phyloP scores from a whole-genome alignment of 2,113 vertebrate species.

The Vulpes ferrilata region DNA sequence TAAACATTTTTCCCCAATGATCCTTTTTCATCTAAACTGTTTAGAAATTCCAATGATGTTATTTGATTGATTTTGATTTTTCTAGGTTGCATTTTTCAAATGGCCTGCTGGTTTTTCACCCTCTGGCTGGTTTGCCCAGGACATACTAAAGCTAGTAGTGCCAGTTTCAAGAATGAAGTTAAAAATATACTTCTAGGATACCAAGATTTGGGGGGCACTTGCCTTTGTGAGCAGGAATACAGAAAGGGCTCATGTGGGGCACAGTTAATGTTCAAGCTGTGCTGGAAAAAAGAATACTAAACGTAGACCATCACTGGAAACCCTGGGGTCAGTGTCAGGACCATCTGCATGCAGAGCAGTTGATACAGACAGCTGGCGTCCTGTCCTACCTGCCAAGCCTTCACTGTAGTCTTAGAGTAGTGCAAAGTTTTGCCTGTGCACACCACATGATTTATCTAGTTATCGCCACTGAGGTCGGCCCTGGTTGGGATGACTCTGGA shows the following conservation, averaged over 20 bases:
- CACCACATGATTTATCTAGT: background rate
- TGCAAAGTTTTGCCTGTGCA: background rate
- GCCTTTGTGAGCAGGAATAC: background rate
- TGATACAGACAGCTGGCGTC: background rate
- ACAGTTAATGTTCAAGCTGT: conserved; percentile 29
- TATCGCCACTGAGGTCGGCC: background rate
- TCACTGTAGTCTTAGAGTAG: background rate
- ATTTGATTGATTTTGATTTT: conserved; percentile 51
- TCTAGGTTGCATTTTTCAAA: conserved; percentile 58
- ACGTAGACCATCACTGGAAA: background rate
- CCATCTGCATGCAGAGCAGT: background rate
- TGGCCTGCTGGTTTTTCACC: conserved; percentile 4
- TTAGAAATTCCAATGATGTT: conserved; percentile 66
- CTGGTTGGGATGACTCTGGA: background rate
- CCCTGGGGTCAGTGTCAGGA: background rate
- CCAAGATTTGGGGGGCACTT: background rate
- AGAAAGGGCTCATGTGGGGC: background rate
- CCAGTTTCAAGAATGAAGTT: conserved; percentile 46
- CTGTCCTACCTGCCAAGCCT: background rate
- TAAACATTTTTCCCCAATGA: conserved; percentile 53
- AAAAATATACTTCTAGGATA: conserved; percentile 37
- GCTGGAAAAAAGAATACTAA: conserved; percentile 13
- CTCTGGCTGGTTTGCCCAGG: conserved; percentile 22
- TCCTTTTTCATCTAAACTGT: conserved; percentile 64
- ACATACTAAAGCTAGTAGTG: background rate